A percentile compares a stretch with the other conserved stretches of the same genome.
phyloP scores from a whole-genome alignment of 2,888 invertebrate genomes.

The Aporophyla nigra region DNA sequence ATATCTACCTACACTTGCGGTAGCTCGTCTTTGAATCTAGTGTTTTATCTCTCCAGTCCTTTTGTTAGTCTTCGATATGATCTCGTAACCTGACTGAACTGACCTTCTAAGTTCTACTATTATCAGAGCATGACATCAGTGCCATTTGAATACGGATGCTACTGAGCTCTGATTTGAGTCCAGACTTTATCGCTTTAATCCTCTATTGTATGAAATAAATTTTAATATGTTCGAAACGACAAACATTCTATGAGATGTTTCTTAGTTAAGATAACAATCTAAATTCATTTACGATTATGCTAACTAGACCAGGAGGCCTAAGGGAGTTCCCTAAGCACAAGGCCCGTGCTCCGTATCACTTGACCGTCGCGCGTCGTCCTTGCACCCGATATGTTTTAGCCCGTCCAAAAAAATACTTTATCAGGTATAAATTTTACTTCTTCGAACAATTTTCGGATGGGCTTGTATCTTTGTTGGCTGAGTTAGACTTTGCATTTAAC shows the following conservation, averaged over 20 bases:
- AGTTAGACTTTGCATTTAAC: no score
- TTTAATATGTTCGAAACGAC: not conserved
- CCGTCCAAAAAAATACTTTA: no score
- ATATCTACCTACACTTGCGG: not conserved
- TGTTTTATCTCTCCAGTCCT: not conserved
- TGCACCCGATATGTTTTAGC: no score
- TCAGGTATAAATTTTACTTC: no score
- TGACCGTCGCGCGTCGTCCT: no score
- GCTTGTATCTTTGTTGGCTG: no score
- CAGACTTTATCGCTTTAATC: not conserved
- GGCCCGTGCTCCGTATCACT: no score
- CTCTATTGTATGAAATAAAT: not conserved
- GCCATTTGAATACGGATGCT: not conserved
- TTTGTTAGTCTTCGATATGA: conserved; percentile 1
- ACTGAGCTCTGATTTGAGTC: not conserved
- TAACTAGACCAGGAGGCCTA: no score
- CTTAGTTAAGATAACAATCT: not conserved
- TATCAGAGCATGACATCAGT: not conserved
- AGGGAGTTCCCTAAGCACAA: no score
- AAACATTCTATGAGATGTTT: not conserved
- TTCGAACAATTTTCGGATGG: no score
- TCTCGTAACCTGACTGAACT: not conserved
- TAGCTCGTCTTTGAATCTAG: not conserved
- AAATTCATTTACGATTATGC: not conserved
- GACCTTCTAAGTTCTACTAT: not conserved